phyloP scores from a whole-genome alignment of 2,797 vertebrate genomes.

The Holocentrus rufus region DNA sequence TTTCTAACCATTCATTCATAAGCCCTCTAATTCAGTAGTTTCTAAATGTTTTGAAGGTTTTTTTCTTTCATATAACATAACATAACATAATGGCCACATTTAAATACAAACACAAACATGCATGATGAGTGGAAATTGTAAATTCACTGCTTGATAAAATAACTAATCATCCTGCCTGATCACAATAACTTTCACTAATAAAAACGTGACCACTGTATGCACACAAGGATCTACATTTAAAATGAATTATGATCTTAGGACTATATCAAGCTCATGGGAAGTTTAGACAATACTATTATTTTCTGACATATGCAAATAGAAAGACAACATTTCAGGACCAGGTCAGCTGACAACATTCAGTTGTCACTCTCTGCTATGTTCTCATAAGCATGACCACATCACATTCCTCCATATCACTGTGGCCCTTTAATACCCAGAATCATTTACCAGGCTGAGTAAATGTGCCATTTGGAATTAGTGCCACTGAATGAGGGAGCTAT shows the following conservation, averaged over 20 bases:
- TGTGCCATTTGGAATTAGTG: not conserved
- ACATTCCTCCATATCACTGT: conserved; percentile 29
- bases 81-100: conserved; percentile 3
- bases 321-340: not conserved
- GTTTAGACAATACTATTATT: too few relatives aligned
- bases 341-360: not conserved
- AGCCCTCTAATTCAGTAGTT: conserved; percentile 37
- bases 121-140: not conserved
- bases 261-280: too few relatives aligned
- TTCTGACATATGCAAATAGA: not conserved
- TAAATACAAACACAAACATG: conserved; percentile 1
- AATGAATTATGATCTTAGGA: not conserved
- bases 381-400: conserved; percentile 30
- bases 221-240: conserved; percentile 3
- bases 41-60: too few relatives aligned
- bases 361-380: not conserved
- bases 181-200: conserved; percentile 7
- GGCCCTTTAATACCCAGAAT: conserved; percentile 34
- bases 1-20: conserved; percentile 64
- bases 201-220: conserved; percentile 11
- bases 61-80: too few relatives aligned
- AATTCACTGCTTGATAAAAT: conserved; percentile 3
- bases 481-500: too few relatives aligned
- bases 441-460: conserved; percentile 12
- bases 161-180: conserved; percentile 26